phyloP scores from a whole-genome alignment of 2,888 invertebrate genomes.

The Volucella inflata region DNA sequence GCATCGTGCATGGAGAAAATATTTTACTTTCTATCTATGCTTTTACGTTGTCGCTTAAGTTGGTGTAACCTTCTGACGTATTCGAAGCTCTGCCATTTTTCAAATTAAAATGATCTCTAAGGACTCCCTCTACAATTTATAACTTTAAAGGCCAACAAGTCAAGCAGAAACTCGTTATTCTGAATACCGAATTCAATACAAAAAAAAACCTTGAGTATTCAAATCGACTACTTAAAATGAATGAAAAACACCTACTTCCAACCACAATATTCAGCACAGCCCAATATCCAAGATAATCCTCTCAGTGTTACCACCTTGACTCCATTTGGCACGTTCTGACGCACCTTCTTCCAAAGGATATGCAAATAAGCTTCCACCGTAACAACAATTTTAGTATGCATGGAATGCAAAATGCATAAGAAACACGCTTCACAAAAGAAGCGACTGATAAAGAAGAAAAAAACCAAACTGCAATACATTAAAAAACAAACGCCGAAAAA shows the following conservation, averaged over 20 bases:
- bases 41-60: no score
- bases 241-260: conserved; percentile 12
- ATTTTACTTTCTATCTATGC: no score
- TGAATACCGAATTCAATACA: conserved; percentile 14
- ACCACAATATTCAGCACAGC: conserved; percentile 35
- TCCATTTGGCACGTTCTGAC: conserved; percentile 57
- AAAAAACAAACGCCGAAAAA: conserved; percentile 5
- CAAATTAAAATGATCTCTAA: no score
- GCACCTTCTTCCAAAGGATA: conserved; percentile 51
- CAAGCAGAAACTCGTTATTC: conserved; percentile 48
- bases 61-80: no score
- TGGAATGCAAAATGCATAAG: conserved; percentile 58
- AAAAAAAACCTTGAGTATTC: conserved; percentile 50
- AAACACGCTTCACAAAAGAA: not conserved
- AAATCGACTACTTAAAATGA: conserved; percentile 45
- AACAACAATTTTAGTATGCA: conserved; percentile 72
- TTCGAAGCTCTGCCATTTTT: no score
- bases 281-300: conserved; percentile 66
- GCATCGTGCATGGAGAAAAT: no score
- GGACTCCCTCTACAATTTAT: conserved; percentile 23
- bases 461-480: no score
- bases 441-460: not conserved
- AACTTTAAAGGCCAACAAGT: conserved; percentile 34
- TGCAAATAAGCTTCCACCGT: conserved; percentile 60
- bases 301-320: conserved; percentile 68